Percentiles rank a stretch among this genome's conserved stretches.
phyloP scores from a whole-genome alignment of 2,888 invertebrate species.

The Linnaemya vulpina region DNA sequence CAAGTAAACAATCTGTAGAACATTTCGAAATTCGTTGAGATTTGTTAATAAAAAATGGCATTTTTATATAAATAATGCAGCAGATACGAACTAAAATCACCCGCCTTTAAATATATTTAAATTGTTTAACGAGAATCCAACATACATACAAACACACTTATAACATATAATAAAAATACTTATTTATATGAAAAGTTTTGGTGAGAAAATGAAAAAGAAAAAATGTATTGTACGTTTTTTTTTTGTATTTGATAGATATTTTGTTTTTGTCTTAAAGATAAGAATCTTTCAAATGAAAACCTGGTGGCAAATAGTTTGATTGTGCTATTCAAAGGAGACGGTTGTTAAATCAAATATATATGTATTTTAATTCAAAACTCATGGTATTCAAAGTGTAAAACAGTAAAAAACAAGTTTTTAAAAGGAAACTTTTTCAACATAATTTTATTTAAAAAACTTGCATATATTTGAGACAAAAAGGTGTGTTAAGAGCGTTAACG shows the following conservation, averaged over 20 bases:
- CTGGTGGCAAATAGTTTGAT: slow-evolving; percentile 73
- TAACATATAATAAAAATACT: slow-evolving; percentile 8
- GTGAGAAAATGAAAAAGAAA: slow-evolving; percentile 41
- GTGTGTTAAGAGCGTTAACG: slow-evolving; percentile 29
- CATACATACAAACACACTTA: no score
- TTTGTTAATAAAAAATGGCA: slow-evolving; percentile 14
- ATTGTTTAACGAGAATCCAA: slow-evolving; percentile 49
- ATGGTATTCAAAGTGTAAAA: slow-evolving; percentile 40
- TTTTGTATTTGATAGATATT: slow-evolving; percentile 29
- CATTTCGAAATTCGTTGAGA: slow-evolving; percentile 13
- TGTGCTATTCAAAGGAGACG: slow-evolving; percentile 73
- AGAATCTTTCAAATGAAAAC: slow-evolving; percentile 50
- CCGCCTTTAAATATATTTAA: slow-evolving; percentile 47
- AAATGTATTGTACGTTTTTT: slow-evolving; percentile 18
- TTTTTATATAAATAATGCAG: slow-evolving; percentile 6
- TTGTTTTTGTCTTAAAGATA: slow-evolving; percentile 61
- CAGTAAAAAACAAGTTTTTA: slow-evolving; percentile 10
- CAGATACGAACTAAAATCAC: slow-evolving; percentile 34
- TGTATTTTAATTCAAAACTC: slow-evolving; percentile 37
- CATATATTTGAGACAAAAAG: slow-evolving; percentile 19
- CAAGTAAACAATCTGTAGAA: not conserved
- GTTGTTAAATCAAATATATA: slow-evolving; percentile 51
- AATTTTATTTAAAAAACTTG: slow-evolving; percentile 16
- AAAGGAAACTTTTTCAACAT: not conserved
- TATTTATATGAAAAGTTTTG: slow-evolving; percentile 14